Base-by-base conservation (phyloP, 1,140 invertebrate genomes). In the Heliconius congener region DNA sequence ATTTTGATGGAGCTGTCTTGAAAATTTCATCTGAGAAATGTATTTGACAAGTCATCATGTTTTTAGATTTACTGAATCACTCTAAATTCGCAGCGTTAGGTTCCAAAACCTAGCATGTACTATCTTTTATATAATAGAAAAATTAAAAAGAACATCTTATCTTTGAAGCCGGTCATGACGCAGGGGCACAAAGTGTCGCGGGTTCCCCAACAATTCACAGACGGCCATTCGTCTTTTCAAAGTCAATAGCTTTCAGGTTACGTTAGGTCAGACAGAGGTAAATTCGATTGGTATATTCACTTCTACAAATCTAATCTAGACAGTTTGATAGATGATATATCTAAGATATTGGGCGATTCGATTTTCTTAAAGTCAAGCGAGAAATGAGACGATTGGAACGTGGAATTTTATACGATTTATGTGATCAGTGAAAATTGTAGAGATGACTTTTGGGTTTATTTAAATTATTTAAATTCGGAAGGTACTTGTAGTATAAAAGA, bases 241-340 rank as follows among this genome's bases (percentile, higher is more conserved):
- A 66, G 60, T 66, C 13, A 66, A 66, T 66, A 2, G 23, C 27
- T 11, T 66, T 8, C 23, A 66, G 60, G 60, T 16, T 30, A 30
- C 27, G 0, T 66, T 13, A 66, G 60, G 60, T 66, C 60, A 66
- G 60, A 66, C 60, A n/a, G 27, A 66, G 60, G 74, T 57, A 39
- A 60, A 75, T 75, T 57, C 39, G 30, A 60, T 60, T 75, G 37
- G 27, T 30, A 27, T 66, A 66, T 66, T 66, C 60, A 60, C 57
- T 66, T 27, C 60, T 30, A 66, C 11, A 66, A 66, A 66, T 66
- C 60, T 66, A 66, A 66, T 66, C 1, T 66, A 16, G 27, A 66
- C 60, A 2, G 3, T 66, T 66, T 66, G 60, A 30, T 9, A 66
- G 27, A 66, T 16, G 60, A 66, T 30, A 66, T 37, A 37, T 37